These are phyloP conservation scores for Pelagia noctiluca DNA, from an alignment of 30 jellyfish, hydroid and myxozoan genomes.

Conservation along the genomic window DNA sequence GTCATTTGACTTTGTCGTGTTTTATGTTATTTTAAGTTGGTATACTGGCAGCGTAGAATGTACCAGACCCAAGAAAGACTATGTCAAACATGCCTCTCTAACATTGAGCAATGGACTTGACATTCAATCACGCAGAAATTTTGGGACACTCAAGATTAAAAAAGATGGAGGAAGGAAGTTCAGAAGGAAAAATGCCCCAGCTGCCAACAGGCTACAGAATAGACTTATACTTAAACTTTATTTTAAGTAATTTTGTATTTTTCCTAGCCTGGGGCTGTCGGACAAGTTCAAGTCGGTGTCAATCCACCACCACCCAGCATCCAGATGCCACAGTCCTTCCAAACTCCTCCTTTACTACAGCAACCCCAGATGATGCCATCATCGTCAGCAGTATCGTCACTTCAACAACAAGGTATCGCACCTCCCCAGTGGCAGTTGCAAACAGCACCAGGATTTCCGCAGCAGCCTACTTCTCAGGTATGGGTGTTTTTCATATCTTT, in stretches of 20 bases:
- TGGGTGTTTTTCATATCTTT: too few species aligned
- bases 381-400: neutral
- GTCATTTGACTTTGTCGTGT: too few species aligned
- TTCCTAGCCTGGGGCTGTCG: neutral
- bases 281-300: neutral
- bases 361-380: slow-evolving; percentile 22
- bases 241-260: neutral
- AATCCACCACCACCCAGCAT: neutral
- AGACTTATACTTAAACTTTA: too few species aligned
- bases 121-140: too few species aligned
- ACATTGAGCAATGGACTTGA: too few species aligned
- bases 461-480: slow-evolving; percentile 15
- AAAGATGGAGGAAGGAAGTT: neutral
- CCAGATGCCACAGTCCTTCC: neutral
- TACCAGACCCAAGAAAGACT: too few species aligned
- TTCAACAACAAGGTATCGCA: slow-evolving; percentile 14
- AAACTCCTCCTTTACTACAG: slow-evolving; percentile 19
- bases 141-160: neutral
- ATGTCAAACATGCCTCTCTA: too few species aligned
- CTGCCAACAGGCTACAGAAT: too few species aligned
- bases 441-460: neutral
- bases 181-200: neutral
- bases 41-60: too few species aligned
- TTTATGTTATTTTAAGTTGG: too few species aligned
- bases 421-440: slow-evolving; percentile 19